Evolutionary conservation across 2,797 vertebrate species (phyloP), one percentile per base, ranked within the genome.

Genomic region (Phylloscopus collybita): DNA sequence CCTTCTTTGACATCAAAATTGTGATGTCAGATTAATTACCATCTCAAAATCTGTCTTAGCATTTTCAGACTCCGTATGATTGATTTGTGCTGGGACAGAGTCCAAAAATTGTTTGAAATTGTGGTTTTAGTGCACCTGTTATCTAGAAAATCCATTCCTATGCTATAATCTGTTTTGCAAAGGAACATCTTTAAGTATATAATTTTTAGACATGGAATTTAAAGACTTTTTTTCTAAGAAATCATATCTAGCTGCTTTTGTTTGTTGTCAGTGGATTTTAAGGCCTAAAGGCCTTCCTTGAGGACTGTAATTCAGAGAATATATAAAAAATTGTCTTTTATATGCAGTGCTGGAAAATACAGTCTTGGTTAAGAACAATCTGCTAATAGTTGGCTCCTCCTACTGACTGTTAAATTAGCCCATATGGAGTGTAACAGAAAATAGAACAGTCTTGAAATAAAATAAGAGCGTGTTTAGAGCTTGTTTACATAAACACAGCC

Each of bases 391-490:
- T 95, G 94, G 91, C 89, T 95, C 56, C 80, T 96, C 91, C 88
- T 86, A 85, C 86, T 90, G 83, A 84, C 83, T 88, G 82, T 89
- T 89, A 90, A 84, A 92, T 96, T 97, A 93, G 82, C 30, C 88
- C 94, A 92, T 96, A 94, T 91, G 96, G 92, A 81, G 73, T 81
- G 64, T 86, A 91, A 96, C 36, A 88, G 84, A 96, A 96, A 96
- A 97, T 85, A 96, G 89, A 96, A 91, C 53, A 57, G 60, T 32
- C 91, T 87, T 93, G 92, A 92, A 96, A 88, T 91, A 91, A 88
- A 81, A 59, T 38, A 88, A 59, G 75, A 79, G 38, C 1, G 26
- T 88, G 78, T 92, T 96, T 91, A 50, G 61, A 50, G 42, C 50
- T 61, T 96, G 92, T 96, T 95, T 94, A 96, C 64, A 76, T 80